Base-by-base conservation (phyloP, 2,797 vertebrate species). In the Babyrousa celebensis region DNA sequence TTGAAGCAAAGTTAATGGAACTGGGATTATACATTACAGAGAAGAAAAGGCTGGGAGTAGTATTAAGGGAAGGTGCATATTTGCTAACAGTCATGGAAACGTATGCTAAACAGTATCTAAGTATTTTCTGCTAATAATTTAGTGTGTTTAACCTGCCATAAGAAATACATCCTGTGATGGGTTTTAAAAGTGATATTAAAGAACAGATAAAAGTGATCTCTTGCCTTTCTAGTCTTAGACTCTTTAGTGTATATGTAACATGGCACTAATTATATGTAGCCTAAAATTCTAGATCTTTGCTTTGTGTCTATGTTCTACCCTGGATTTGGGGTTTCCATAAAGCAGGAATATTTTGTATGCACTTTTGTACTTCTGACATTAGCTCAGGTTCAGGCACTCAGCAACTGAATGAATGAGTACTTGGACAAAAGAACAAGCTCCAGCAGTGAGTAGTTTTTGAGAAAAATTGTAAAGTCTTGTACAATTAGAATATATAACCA, bases 251-350 rank as follows among this genome's bases (percentile, higher is more conserved):
- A 72, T 88, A 63, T 65, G 56, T 88, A 92, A 79, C 23, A 82
- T 94, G 77, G 1, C 20, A 88, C 23, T 68, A 77, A 58, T 67
- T 43, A 85, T 40, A 25, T 67, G 29, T 12, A 79, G 6, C 16
- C 67, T 67, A 75, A 16, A 96, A 90, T 40, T 75, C 9, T 85
- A 62, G 27, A 85, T 95, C 29, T 29, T 75, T 95, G 25, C 9
- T 86, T 70, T 70, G 14, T 58, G 16, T 86, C 54, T 95, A 89
- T 82, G 70, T 56, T 32, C 20, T 15, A 91, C 23, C 79, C 20
- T 83, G 27, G 4, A 92, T 67, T 90, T 54, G 79, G 18, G 15
- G n/a, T 63, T 95, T 95, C n/a, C 56, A n/a, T 16, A 43, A 75
- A 71, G 36, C 20, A 94, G 27, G 71, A 48, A 75, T 90, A 43